phyloP scores from a whole-genome alignment of 2,113 vertebrate genomes.

The Tympanuchus pallidicinctus region DNA sequence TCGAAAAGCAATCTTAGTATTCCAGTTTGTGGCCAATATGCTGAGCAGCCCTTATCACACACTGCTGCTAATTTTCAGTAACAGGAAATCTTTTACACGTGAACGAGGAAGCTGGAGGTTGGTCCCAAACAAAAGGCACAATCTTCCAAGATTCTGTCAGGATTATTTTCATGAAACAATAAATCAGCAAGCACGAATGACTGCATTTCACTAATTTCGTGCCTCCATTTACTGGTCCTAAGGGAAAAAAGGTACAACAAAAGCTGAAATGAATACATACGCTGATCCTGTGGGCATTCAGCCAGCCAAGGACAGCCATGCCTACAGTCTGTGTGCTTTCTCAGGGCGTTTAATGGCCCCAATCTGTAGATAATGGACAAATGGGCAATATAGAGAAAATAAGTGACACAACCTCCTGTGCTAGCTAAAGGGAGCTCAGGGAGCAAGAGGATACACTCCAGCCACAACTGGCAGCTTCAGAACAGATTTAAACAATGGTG shows the following conservation, averaged over 20 bases:
- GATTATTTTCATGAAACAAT: slow-evolving; percentile 57
- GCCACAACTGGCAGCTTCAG: neutral
- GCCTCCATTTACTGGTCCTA: slow-evolving; percentile 26
- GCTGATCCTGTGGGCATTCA: neutral
- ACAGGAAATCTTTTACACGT: slow-evolving; percentile 63
- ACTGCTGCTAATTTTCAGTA: slow-evolving; percentile 12
- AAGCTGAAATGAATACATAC: neutral
- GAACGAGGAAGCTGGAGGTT: slow-evolving; percentile 31
- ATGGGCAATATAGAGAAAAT: neutral
- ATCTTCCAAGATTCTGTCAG: slow-evolving; percentile 18
- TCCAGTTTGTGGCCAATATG: neutral
- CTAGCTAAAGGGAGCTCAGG: neutral
- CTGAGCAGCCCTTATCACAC: neutral
- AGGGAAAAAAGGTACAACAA: slow-evolving; percentile 18
- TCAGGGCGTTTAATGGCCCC: neutral
- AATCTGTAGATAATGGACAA: neutral
- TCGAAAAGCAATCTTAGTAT: neutral
- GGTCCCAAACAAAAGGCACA: slow-evolving; percentile 59
- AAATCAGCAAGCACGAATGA: slow-evolving; percentile 54
- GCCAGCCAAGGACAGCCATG: neutral
- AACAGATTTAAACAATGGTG: neutral
- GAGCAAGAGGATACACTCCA: neutral
- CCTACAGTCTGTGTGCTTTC: neutral
- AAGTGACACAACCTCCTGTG: neutral
- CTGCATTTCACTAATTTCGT: slow-evolving; percentile 7